These are phyloP conservation scores for Mnemiopsis leidyi DNA, from an alignment of 37 sponge, comb jelly and placozoan genomes.

Conservation along the genomic window DNA sequence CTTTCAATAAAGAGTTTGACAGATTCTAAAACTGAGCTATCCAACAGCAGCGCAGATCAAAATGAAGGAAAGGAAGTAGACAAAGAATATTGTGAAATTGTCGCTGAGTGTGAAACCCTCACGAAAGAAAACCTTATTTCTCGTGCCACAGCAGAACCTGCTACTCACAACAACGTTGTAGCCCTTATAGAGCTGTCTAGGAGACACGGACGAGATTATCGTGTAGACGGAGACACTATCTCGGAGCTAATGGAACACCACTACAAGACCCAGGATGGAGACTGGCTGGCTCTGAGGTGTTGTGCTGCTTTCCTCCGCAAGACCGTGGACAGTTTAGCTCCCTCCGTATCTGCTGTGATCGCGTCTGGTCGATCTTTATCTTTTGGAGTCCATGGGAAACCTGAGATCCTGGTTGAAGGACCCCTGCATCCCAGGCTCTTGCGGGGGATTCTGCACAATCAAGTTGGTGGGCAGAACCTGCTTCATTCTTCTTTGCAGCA, in stretches of 20 bases:
- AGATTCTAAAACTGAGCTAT: neutral
- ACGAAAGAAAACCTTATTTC: neutral
- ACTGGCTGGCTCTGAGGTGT: slow-evolving; percentile 76
- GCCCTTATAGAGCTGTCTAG: neutral
- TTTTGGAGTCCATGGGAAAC: neutral
- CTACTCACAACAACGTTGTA: neutral
- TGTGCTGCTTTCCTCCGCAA: slow-evolving; percentile 76
- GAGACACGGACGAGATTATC: neutral
- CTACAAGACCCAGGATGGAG: neutral
- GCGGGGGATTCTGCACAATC: neutral
- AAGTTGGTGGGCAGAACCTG: neutral
- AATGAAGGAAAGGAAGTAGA: neutral
- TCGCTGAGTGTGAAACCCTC: neutral
- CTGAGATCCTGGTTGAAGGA: neutral
- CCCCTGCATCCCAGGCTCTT: neutral
- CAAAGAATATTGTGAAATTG: neutral
- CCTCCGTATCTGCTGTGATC: slow-evolving; percentile 76
- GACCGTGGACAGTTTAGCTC: slow-evolving; percentile 87
- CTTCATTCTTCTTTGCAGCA: neutral
- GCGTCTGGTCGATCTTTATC: slow-evolving; percentile 24
- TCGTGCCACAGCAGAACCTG: neutral
- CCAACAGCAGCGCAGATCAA: neutral
- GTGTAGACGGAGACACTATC: neutral
- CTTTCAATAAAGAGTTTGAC: slow-evolving; percentile 3
- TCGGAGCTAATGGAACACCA: neutral